Conservation (phyloP, 2,113 vertebrate species). For the Oryctolagus cuniculus region mOryCun1.1 NC_091436.1:101320501-101321000, state of each 20-base stretch:
- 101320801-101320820: background rate
- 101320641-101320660: slow-evolving; percentile 45
- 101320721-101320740: background rate
- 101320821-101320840: too few relatives aligned
- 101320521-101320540: background rate
- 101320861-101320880: background rate
- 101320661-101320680: background rate
- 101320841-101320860: slow-evolving; percentile 3
- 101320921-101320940: background rate
- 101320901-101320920: slow-evolving; percentile 50
- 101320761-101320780: slow-evolving; percentile 55
- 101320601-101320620: slow-evolving; percentile 14
- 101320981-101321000: background rate
- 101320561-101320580: background rate
- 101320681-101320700: background rate
- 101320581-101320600: slow-evolving; percentile 3
- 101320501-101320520: background rate
- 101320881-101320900: slow-evolving; percentile 1
- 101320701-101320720: background rate
- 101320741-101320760: slow-evolving; percentile 21
- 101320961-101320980: background rate
- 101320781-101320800: background rate
- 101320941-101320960: background rate
- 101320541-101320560: slow-evolving; percentile 8
- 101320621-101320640: background rate